Percentiles rank a stretch among this genome's conserved stretches.
These are phyloP conservation scores for Oncorhynchus mykiss DNA, from an alignment of 2,113 vertebrate species.

Conservation along the genomic window DNA sequence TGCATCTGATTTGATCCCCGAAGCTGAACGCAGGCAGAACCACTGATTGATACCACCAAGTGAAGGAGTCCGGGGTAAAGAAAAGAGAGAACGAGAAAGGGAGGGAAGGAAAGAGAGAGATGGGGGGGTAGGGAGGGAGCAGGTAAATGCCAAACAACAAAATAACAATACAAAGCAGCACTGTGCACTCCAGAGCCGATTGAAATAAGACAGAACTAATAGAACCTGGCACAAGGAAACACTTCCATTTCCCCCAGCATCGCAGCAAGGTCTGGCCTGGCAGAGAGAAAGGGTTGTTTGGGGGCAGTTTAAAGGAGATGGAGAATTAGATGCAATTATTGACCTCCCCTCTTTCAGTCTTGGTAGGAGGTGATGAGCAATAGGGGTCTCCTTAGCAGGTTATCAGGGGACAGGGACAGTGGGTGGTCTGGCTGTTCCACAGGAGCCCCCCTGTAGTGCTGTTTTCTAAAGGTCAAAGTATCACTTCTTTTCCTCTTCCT, in stretches of 20 bases:
- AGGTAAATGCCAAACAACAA: conserved; percentile 27
- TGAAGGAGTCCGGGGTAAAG: conserved; percentile 8
- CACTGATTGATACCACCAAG: conserved; percentile 71
- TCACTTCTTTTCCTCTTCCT: not conserved
- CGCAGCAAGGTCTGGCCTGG: not conserved
- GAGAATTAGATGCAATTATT: not conserved
- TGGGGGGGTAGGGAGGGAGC: not conserved
- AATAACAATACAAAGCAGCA: conserved; percentile 44
- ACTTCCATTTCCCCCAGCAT: conserved; percentile 5
- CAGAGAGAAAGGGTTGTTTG: not conserved
- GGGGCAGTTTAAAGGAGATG: not conserved
- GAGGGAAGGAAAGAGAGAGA: conserved; percentile 10
- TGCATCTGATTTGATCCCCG: conserved; percentile 68
- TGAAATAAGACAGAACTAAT: conserved; percentile 42
- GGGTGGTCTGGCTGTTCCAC: not conserved
- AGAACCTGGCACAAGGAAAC: conserved; percentile 5
- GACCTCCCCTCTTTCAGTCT: not conserved
- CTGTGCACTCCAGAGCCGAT: conserved; percentile 38
- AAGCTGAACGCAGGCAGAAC: conserved; percentile 70
- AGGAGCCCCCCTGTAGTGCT: too few relatives aligned
- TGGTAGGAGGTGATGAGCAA: not conserved
- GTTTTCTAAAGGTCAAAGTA: not conserved
- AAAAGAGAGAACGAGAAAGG: conserved; percentile 8
- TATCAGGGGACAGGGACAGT: not conserved
- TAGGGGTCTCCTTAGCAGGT: not conserved